Evolutionary conservation across 2,888 invertebrate species (phyloP).

Genomic region (Hartigia nigra): DNA sequence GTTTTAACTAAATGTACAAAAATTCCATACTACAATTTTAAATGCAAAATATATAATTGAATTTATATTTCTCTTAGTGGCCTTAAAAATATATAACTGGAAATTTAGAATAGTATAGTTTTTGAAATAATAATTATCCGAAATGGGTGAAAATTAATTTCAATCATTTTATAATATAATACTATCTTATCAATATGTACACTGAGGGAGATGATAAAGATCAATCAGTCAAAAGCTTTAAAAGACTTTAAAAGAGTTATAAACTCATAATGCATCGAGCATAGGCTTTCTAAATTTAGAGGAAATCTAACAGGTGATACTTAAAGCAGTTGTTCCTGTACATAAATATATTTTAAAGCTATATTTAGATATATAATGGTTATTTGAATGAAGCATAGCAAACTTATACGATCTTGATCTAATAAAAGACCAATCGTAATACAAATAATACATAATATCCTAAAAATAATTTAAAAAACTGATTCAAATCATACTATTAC

Average conservation of each 20-base stretch:
- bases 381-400: background rate
- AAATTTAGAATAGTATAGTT: slow-evolving; percentile 5
- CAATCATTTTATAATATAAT: background rate
- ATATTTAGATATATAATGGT: background rate
- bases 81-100: slow-evolving; percentile 9
- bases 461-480: background rate
- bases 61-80: background rate
- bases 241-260: background rate
- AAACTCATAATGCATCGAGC: slow-evolving; percentile 2
- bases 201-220: background rate
- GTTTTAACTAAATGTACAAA: background rate
- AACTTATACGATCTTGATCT: background rate
- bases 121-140: slow-evolving; percentile 14
- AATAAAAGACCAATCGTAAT: too few relatives aligned
- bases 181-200: background rate
- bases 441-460: background rate
- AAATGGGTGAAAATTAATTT: background rate
- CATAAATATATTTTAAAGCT: background rate
- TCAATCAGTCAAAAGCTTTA: background rate
- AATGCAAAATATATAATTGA: background rate
- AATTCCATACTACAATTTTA: background rate
- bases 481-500: background rate
- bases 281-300: slow-evolving; percentile 22
- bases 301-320: slow-evolving; percentile 27
- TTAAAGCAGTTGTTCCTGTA: slow-evolving; percentile 2